phyloP scores from a whole-genome alignment of 2,888 invertebrate genomes.

The Apamea crenata region DNA sequence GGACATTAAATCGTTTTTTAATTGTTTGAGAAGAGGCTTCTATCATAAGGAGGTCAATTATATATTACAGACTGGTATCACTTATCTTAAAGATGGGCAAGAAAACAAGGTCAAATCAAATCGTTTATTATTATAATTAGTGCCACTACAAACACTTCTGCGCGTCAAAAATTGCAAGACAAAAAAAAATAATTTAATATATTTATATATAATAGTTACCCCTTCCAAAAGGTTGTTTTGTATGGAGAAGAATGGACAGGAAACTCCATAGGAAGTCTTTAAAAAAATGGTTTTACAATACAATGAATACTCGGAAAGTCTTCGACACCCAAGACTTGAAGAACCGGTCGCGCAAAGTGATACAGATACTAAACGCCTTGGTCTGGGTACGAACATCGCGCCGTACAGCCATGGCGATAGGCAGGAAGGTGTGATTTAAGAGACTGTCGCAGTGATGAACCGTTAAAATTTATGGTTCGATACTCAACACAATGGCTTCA shows the following conservation, averaged over 20 bases:
- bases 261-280: neutral
- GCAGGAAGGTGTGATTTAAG: neutral
- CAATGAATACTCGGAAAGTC: neutral
- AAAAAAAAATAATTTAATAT: too few relatives aligned
- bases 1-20: neutral
- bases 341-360: constrained; percentile 16
- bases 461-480: neutral
- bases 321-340: constrained; percentile 2
- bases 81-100: neutral
- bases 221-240: neutral
- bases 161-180: neutral
- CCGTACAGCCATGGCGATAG: neutral
- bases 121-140: neutral
- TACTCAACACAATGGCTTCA: neutral
- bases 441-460: too few relatives aligned
- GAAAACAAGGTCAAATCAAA: neutral
- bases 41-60: too few relatives aligned
- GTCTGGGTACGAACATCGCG: neutral
- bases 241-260: neutral
- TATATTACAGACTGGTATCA: neutral
- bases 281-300: neutral
- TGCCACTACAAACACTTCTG: neutral
- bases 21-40: neutral
- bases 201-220: too few relatives aligned
- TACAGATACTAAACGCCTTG: constrained; percentile 7